Base-by-base conservation (phyloP, 1,140 invertebrate species). In the Goniozus legneri region DNA sequence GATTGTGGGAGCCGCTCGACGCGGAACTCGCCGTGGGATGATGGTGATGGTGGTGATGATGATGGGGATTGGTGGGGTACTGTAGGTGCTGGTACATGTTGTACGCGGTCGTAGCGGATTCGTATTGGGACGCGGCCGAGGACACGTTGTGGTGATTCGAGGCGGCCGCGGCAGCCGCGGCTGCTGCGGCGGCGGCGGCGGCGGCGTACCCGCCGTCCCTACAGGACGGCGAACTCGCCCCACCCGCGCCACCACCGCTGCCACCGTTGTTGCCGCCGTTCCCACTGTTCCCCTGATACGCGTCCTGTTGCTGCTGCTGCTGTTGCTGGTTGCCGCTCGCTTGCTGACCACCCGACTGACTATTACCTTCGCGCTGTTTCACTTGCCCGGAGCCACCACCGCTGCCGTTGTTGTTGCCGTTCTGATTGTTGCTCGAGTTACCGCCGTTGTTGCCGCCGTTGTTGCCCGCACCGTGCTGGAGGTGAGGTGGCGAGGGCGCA, bases 321-420 rank as follows among this genome's bases (percentile, higher is more conserved):
- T 71, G 61, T 52, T 67, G 52, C 49, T 65, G 59, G 48, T 49
- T 39, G 60, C 54, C 44, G 49, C 58, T 64, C 60, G 64, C 55
- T 65, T 72, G 69, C 52, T 73, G 67, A 37, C 35, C 52, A 40
- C 48, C 60, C 38, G 64, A 66, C 51, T 75, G 76, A 62, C 78
- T 80, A 80, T 81, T 82, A 87, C 85, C 86, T 88, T 88, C 86
- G 60, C 86, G 84, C 73, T 88, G 86, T 71, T 88, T 88, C 24
- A 74, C 75, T 62, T 78, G 79, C n/a, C 73, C 70, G 73, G 78
- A 63, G 72, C 76, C 50, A 64, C 69, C 50, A 64, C 71, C 73
- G n/a, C n/a, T n/a, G 44, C 37, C 36, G 50, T 57, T 66, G 35
- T 57, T 66, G 35, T 56, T 66, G 33, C 42, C 55, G 21, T 58